phyloP scores from a whole-genome alignment of 2,113 vertebrate species.

The Gadus macrocephalus region DNA sequence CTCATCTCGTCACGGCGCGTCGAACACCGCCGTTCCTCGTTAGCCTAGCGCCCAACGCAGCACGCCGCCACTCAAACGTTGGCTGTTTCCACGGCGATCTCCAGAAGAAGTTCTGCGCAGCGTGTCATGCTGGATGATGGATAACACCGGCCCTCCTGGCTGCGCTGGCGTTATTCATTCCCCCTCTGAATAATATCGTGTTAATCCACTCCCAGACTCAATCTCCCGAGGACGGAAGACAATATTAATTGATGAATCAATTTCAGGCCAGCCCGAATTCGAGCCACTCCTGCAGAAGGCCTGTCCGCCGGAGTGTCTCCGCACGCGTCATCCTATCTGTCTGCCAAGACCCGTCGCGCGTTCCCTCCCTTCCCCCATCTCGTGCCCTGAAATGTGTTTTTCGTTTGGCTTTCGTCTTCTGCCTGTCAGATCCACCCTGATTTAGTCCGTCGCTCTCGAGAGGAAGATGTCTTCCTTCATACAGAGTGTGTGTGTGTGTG shows the following conservation, averaged over 20 bases:
- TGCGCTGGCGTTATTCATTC: constrained; percentile 89
- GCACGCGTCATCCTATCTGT: neutral
- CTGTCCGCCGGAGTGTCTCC: neutral
- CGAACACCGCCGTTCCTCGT: neutral
- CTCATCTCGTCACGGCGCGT: neutral
- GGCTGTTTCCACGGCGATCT: constrained; percentile 12
- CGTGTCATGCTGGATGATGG: constrained; percentile 71
- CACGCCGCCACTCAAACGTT: constrained; percentile 25
- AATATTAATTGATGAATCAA: constrained; percentile 82
- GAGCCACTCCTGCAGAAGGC: constrained; percentile 10
- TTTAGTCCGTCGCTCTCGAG: too few species aligned
- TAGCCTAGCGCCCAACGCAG: constrained; percentile 22
- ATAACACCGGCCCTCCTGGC: constrained; percentile 76
- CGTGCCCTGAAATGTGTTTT: too few species aligned
- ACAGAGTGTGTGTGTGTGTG: too few species aligned
- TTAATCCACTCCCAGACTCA: constrained; percentile 78
- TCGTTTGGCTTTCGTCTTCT: too few species aligned
- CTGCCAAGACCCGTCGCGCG: neutral
- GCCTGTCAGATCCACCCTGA: too few species aligned
- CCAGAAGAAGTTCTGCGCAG: constrained; percentile 15
- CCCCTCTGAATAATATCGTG: constrained; percentile 84
- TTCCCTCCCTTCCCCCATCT: too few species aligned
- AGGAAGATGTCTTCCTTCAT: too few species aligned
- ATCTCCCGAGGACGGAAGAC: constrained; percentile 78
- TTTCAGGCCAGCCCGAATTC: constrained; percentile 51